A percentile compares a stretch with the other conserved stretches of the same genome.
Evolutionary conservation across 2,888 invertebrate genomes (phyloP).

Genomic region (Carabus problematicus): DNA sequence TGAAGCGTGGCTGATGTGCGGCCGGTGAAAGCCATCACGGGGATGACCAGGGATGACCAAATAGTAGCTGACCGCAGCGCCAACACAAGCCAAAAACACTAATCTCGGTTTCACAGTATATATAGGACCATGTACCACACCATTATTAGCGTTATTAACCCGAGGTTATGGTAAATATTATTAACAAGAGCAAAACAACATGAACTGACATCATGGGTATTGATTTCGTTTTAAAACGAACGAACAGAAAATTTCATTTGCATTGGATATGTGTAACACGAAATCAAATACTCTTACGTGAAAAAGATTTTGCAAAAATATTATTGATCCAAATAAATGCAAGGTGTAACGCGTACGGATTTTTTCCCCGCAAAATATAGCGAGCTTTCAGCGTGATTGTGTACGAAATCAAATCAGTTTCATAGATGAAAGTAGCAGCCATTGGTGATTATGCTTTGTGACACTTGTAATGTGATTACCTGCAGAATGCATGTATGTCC

Average conservation of each 20-base stretch:
- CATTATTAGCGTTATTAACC: neutral
- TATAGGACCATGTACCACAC: neutral
- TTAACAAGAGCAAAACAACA: neutral
- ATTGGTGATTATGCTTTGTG: too few relatives aligned
- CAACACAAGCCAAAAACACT: slow-evolving; percentile 8
- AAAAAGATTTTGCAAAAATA: neutral
- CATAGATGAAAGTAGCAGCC: slow-evolving; percentile 14
- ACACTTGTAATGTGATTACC: too few relatives aligned
- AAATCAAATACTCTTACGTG: neutral
- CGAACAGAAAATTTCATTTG: neutral
- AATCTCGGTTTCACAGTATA: neutral
- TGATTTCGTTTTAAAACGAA: neutral
- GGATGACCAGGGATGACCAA: slow-evolving; percentile 33
- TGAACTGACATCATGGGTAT: neutral
- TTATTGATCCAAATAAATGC: neutral
- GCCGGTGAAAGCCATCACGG: slow-evolving; percentile 23
- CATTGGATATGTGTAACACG: neutral
- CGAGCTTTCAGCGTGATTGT: slow-evolving; percentile 13
- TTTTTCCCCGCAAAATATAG: neutral
- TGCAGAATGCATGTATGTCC: too few relatives aligned
- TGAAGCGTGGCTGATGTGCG: slow-evolving; percentile 30
- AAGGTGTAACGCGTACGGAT: neutral
- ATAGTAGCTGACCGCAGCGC: slow-evolving; percentile 23
- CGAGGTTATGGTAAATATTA: neutral
- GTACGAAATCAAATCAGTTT: slow-evolving; percentile 19